Evolutionary conservation across 2,888 invertebrate species (phyloP).

Genomic region (Penaeus monodon): DNA sequence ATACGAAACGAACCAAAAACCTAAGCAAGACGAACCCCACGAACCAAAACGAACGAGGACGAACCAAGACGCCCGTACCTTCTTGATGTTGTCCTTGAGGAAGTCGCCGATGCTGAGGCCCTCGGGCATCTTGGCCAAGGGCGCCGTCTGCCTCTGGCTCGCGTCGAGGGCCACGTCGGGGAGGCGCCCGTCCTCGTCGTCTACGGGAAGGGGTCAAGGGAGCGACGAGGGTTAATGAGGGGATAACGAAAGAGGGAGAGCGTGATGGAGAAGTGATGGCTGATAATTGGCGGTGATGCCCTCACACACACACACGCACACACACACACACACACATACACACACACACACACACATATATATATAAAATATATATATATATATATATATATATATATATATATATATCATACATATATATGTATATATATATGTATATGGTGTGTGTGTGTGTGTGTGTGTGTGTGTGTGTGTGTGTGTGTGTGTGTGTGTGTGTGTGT

Average conservation of each 20-base stretch:
- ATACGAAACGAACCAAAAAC: too few species aligned
- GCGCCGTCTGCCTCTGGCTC: constrained; percentile 38
- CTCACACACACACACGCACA: neutral
- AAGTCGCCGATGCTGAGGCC: constrained; percentile 61
- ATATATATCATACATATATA: neutral
- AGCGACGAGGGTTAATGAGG: neutral
- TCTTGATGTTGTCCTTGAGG: constrained; percentile 51
- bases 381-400: too few species aligned
- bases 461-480: constrained; percentile 21
- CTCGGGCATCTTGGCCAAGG: constrained; percentile 54
- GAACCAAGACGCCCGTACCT: constrained; percentile 22
- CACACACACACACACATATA: constrained; percentile 7
- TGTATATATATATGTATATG: constrained; percentile 16
- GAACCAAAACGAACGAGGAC: too few species aligned
- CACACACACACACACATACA: neutral
- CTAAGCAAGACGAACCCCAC: too few species aligned
- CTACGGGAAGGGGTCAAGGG: neutral
- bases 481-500: too few species aligned
- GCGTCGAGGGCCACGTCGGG: constrained; percentile 60
- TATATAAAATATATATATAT: neutral
- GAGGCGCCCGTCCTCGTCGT: constrained; percentile 36
- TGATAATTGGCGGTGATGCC: neutral
- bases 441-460: neutral
- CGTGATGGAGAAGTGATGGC: neutral
- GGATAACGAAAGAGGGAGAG: neutral